phyloP scores from a whole-genome alignment of 2,797 vertebrate genomes.

The Micropoecilia bifurca region DNA sequence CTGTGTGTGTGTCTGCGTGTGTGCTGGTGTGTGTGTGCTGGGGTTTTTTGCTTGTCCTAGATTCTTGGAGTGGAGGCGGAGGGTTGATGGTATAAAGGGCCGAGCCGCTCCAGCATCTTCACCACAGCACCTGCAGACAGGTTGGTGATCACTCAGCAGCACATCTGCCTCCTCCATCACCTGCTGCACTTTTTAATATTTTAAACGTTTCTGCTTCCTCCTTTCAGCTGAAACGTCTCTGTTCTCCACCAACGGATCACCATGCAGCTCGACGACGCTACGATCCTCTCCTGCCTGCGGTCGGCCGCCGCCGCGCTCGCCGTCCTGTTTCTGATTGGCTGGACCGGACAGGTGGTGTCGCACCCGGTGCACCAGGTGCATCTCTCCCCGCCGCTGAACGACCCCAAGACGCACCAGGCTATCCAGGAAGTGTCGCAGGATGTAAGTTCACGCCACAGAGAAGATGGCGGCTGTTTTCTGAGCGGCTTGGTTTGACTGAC shows the following conservation, averaged over 20 bases:
- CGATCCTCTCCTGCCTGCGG: conserved; percentile 8
- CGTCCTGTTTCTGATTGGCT: conserved; percentile 63
- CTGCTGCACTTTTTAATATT: not conserved
- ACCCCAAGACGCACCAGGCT: not conserved
- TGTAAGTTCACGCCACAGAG: conserved; percentile 37
- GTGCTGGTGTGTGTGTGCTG: conserved; percentile 11
- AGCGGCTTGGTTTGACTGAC: not conserved
- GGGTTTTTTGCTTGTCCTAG: conserved; percentile 68
- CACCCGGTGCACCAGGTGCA: not conserved
- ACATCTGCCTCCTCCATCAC: rapidly evolving
- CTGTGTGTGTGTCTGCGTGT: conserved; percentile 24
- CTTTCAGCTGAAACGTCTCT: conserved; percentile 30
- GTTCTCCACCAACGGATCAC: conserved; percentile 5
- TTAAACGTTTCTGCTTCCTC: conserved; percentile 7
- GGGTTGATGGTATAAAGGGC: conserved; percentile 57
- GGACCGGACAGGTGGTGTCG: conserved; percentile 14
- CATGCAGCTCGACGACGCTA: conserved; percentile 42
- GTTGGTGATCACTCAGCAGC: conserved; percentile 32
- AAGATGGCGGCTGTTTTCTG: not conserved
- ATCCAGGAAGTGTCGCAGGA: conserved; percentile 37
- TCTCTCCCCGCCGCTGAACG: conserved; percentile 7
- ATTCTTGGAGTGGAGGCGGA: conserved; percentile 61
- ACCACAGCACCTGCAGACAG: conserved; percentile 51
- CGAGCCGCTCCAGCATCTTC: conserved; percentile 2
- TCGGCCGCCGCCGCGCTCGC: not conserved